Evolutionary conservation across 2,113 vertebrate genomes (phyloP), one percentile per base, ranked within the genome.

Genomic region (Herpailurus yagouaroundi): DNA sequence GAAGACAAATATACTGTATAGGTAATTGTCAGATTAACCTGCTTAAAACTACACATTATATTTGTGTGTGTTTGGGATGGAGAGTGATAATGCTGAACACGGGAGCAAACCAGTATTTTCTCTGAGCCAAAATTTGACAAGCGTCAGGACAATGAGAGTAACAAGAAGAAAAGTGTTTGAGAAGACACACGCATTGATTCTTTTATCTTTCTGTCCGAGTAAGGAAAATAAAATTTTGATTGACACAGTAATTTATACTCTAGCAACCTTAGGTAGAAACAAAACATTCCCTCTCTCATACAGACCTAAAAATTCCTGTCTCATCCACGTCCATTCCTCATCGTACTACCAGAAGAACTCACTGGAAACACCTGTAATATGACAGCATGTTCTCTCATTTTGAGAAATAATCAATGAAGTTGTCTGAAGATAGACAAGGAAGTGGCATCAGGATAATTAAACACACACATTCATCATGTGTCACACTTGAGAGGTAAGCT

Each of bases 211-310:
- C 2, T 41, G 7, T 76, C 48, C 14, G 31, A 68, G 57, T 57
- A 41, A 64, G 23, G 33, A 83, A 96, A 79, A 63, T 38, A 38
- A 21, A 55, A 88, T 41, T 63, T 82, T 52, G 81, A 85, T n/a
- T 68, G 27, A 83, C 3, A 7, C 4, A 45, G 25, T 29, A 64
- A 92, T 63, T 36, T n/a, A 14, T 7, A 71, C 33, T 50, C 5
- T 85, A 74, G 50, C 4, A 25, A 5, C 77, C 64, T 25, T 84
- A 9, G 27, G 2, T 82, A 10, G 7, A 77, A 88, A 77, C 16
- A 92, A 94, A 87, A 31, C 16, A 5, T 38, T 50, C 52, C 31
- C 57, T 77, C 45, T 81, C 18, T 52, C n/a, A 18, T 60, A 10
- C 6, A 45, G 25, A 66, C 2, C 4, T 27, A 41, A 36, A 3